Percentiles rank a stretch among this genome's conserved stretches.
Conservation (phyloP, 2,797 vertebrate genomes). For the Spheniscus humboldti region DNA sequence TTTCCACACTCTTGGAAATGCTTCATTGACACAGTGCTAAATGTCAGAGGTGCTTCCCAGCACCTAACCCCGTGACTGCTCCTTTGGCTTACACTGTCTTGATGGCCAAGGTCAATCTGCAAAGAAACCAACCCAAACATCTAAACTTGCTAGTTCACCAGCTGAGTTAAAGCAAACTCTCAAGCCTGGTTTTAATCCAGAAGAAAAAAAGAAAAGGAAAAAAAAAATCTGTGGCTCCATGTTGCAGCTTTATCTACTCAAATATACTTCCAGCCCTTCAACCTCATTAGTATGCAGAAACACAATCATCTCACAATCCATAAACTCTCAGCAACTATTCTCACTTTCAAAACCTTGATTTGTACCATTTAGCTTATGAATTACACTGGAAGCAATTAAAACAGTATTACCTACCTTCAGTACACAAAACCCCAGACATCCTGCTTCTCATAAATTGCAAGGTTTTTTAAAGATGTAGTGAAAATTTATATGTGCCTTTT, state of each 20-base stretch:
- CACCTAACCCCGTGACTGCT: neutral
- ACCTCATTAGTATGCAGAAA: neutral
- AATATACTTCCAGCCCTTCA: neutral
- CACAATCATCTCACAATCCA: neutral
- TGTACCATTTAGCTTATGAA: neutral
- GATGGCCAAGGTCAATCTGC: neutral
- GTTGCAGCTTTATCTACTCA: neutral
- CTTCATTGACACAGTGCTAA: neutral
- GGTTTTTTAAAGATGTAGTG: neutral
- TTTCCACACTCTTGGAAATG: neutral
- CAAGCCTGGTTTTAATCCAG: neutral
- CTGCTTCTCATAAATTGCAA: neutral
- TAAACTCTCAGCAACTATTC: neutral
- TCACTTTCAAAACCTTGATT: neutral
- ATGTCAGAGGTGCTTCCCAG: neutral
- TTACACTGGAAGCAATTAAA: neutral
- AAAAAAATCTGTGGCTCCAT: neutral
- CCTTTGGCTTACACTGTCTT: neutral
- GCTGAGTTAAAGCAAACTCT: neutral
- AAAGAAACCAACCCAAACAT: neutral
- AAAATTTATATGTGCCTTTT: neutral
- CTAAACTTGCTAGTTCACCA: neutral
- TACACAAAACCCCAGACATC: neutral
- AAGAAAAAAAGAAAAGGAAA: rapidly evolving
- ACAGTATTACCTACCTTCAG: neutral